These are phyloP conservation scores for Oreochromis tanganicae DNA, from an alignment of 2,113 vertebrate species.

Conservation along the genomic window DNA sequence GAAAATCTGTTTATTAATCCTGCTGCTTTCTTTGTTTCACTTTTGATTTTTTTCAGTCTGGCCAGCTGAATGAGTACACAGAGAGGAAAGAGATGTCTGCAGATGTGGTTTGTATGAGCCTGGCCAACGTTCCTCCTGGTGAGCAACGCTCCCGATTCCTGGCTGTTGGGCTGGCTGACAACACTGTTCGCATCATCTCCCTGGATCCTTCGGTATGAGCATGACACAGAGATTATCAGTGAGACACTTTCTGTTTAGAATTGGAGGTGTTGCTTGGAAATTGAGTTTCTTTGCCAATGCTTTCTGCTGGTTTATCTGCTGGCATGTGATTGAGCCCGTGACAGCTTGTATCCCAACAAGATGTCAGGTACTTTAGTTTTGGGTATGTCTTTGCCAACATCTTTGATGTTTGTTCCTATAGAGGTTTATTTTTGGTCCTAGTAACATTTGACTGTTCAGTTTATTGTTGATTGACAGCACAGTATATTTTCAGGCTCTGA, in stretches of 20 bases:
- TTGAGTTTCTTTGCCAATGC: not conserved
- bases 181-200: slow-evolving; percentile 97
- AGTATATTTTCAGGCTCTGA: not conserved
- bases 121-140: slow-evolving; percentile 94
- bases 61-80: slow-evolving; percentile 96
- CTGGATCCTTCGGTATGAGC: slow-evolving; percentile 87
- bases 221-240: not conserved
- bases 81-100: slow-evolving; percentile 98
- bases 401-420: not conserved
- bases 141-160: slow-evolving; percentile 95
- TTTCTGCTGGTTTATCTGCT: not conserved
- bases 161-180: slow-evolving; percentile 93
- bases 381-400: not conserved
- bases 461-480: not conserved
- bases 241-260: too few relatives aligned
- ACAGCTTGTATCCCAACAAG: not conserved
- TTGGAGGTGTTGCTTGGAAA: not conserved
- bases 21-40: not conserved
- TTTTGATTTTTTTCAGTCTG: slow-evolving; percentile 75
- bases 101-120: slow-evolving; percentile 96
- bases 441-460: not conserved
- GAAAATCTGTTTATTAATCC: not conserved
- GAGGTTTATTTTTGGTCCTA: not conserved
- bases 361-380: not conserved
- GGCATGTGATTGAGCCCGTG: not conserved